Conservation (phyloP, 2,113 vertebrate genomes). For the Alligator sinensis region DNA sequence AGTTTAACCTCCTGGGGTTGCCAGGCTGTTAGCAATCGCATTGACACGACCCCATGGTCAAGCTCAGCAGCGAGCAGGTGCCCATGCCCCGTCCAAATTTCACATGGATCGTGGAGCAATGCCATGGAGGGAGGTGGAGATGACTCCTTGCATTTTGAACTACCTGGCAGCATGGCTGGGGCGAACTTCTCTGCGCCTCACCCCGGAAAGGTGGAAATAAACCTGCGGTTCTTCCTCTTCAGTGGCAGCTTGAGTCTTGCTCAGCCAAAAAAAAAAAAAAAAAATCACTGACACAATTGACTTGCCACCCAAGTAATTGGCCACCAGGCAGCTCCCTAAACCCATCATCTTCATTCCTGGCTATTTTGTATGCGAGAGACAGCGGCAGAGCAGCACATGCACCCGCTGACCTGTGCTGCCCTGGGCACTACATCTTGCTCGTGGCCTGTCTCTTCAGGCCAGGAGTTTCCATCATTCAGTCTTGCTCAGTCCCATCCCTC, state of each 20-base stretch:
- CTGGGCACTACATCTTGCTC: neutral
- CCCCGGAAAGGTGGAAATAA: neutral
- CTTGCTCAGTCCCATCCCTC: neutral
- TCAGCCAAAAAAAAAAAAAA: neutral
- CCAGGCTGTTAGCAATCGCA: fast-evolving
- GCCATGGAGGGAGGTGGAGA: neutral
- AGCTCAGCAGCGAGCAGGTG: neutral
- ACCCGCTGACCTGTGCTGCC: neutral
- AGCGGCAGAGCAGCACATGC: neutral
- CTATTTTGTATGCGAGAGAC: neutral
- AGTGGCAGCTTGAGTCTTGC: fast-evolving
- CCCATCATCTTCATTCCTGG: neutral
- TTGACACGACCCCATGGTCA: fast-evolving
- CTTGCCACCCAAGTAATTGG: neutral
- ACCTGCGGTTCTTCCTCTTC: neutral
- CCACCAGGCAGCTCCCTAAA: fast-evolving
- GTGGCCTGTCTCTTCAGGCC: fast-evolving
- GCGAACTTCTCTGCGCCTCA: neutral
- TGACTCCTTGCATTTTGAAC: fast-evolving
- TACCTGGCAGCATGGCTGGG: neutral
- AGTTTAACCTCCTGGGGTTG: neutral
- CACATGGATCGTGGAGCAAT: fast-evolving
- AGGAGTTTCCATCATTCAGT: neutral
- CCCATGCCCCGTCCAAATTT: neutral
- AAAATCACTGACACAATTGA: neutral